Percentiles rank a stretch among this genome's conserved stretches.
phyloP scores from a whole-genome alignment of 2,888 invertebrate genomes.

The Drosophila pseudotalamancana region DNA sequence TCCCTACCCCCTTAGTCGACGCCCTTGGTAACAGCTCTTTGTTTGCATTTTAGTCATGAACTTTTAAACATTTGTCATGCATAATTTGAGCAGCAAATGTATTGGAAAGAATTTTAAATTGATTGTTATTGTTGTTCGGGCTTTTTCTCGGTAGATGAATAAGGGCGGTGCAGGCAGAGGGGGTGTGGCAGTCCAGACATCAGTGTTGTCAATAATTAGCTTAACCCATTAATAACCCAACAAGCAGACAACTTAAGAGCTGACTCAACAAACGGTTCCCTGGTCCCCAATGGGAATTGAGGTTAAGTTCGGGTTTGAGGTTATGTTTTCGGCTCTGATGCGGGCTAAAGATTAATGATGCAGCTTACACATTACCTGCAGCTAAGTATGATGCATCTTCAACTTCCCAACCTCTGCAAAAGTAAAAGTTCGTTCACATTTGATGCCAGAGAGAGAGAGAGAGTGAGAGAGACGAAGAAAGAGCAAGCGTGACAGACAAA shows the following conservation, averaged over 20 bases:
- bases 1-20: not conserved
- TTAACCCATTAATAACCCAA: slow-evolving; percentile 74
- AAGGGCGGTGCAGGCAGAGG: not conserved
- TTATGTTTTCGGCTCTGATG: slow-evolving; percentile 11
- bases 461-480: slow-evolving; percentile 5
- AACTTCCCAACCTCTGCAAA: slow-evolving; percentile 35
- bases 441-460: not conserved
- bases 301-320: slow-evolving; percentile 8
- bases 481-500: not conserved
- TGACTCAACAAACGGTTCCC: slow-evolving; percentile 58
- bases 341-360: slow-evolving; percentile 65
- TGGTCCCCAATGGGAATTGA: slow-evolving; percentile 3
- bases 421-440: slow-evolving; percentile 77
- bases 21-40: slow-evolving; percentile 35
- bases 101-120: slow-evolving; percentile 81
- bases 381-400: slow-evolving; percentile 39
- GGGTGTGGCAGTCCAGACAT: slow-evolving; percentile 19
- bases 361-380: slow-evolving; percentile 49
- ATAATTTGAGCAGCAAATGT: slow-evolving; percentile 80
- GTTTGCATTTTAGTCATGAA: slow-evolving; percentile 78
- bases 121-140: slow-evolving; percentile 71
- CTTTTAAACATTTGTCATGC: slow-evolving; percentile 80
- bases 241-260: slow-evolving; percentile 26
- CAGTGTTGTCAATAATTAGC: slow-evolving; percentile 74
- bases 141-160: not conserved